Evolutionary conservation across 2,888 invertebrate species (phyloP).

Genomic region (Standfussiana lucernea): DNA sequence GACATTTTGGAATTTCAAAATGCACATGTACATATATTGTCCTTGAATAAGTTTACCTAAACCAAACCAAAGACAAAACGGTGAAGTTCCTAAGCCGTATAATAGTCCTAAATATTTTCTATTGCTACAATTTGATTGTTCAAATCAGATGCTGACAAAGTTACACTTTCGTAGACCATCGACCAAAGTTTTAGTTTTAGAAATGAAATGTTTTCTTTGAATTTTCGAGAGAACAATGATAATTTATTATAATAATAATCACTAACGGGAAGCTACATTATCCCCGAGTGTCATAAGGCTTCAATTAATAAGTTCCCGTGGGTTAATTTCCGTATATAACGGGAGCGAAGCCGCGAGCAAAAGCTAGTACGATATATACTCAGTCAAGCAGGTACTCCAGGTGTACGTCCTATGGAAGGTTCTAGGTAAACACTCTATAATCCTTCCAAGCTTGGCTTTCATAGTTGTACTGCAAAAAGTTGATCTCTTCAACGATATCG

Average conservation of each 20-base stretch:
- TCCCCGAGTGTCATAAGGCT: neutral
- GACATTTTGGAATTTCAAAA: neutral
- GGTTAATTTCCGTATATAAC: neutral
- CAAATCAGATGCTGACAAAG: neutral
- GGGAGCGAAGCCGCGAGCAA: neutral
- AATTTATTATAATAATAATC: neutral
- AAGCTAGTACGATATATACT: neutral
- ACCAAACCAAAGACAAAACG: constrained; percentile 1
- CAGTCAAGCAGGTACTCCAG: constrained; percentile 35
- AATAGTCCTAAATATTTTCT: neutral
- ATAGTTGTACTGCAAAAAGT: constrained; percentile 6
- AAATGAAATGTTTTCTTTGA: neutral
- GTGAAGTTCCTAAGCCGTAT: neutral
- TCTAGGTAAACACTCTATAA: constrained; percentile 10
- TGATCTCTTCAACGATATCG: constrained; percentile 17
- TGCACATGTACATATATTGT: neutral
- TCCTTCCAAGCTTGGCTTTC: constrained; percentile 66
- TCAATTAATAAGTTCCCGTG: neutral
- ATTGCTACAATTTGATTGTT: neutral
- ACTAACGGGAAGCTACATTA: neutral
- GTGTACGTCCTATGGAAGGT: neutral
- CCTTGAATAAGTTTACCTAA: neutral
- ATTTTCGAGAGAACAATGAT: neutral
- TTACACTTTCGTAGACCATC: neutral
- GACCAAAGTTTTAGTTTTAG: neutral